Conservation (phyloP, 1,140 invertebrate genomes). For the Thrips palmi region DNA sequence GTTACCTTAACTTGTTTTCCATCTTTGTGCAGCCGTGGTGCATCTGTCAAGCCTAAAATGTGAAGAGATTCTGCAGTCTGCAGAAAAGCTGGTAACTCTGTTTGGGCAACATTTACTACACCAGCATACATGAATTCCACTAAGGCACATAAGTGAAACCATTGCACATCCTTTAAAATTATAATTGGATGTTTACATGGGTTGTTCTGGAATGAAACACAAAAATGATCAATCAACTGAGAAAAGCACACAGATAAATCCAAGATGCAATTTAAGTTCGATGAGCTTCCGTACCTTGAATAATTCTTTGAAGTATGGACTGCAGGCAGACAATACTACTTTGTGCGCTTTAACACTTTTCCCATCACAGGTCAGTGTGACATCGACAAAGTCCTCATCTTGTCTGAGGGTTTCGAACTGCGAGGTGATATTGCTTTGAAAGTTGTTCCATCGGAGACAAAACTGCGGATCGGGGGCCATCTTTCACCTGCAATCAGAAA, state of each 20-base stretch:
- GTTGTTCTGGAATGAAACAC: too few relatives aligned
- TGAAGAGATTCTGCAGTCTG: constrained; percentile 69
- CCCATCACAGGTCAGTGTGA: constrained; percentile 63
- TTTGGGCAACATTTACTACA: constrained; percentile 75
- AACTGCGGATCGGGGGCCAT: constrained; percentile 48
- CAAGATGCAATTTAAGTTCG: too few relatives aligned
- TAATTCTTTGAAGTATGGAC: constrained; percentile 63
- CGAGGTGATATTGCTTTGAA: constrained; percentile 71
- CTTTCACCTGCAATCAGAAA: too few relatives aligned
- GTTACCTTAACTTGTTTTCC: too few relatives aligned
- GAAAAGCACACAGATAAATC: too few relatives aligned
- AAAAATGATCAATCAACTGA: too few relatives aligned
- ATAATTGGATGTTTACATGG: constrained; percentile 69
- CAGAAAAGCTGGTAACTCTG: constrained; percentile 67
- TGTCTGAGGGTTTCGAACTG: constrained; percentile 58
- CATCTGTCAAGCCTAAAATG: constrained; percentile 64
- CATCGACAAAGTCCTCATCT: constrained; percentile 67
- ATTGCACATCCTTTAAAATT: constrained; percentile 58
- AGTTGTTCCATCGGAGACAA: constrained; percentile 85
- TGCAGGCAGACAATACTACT: constrained; percentile 60
- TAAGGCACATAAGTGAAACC: constrained; percentile 50
- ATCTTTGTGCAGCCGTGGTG: too few relatives aligned
- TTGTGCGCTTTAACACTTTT: constrained; percentile 58
- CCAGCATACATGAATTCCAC: constrained; percentile 72
- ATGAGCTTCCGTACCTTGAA: constrained; percentile 55